phyloP scores from a whole-genome alignment of 2,797 vertebrate genomes.

The Phylloscopus collybita region DNA sequence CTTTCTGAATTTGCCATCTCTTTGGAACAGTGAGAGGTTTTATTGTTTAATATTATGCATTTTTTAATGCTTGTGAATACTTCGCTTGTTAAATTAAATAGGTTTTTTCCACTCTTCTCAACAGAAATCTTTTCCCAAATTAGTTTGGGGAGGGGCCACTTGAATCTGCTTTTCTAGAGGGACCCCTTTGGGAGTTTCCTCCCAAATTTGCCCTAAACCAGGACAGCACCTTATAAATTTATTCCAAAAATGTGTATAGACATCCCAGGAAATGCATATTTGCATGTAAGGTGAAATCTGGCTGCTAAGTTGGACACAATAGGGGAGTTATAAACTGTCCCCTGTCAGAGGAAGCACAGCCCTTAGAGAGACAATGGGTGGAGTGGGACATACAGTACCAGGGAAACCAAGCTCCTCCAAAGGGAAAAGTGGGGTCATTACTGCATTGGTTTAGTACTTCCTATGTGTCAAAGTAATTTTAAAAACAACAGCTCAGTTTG shows the following conservation, averaged over 20 bases:
- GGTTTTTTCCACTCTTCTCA: not conserved
- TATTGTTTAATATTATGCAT: not conserved
- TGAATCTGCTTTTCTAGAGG: not conserved
- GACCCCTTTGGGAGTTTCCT: not conserved
- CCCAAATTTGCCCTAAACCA: not conserved
- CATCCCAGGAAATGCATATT: not conserved
- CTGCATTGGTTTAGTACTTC: not conserved
- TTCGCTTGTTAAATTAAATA: not conserved
- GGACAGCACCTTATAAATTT: not conserved
- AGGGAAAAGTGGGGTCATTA: not conserved
- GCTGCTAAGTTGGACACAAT: not conserved
- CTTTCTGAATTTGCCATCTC: not conserved
- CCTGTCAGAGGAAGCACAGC: not conserved
- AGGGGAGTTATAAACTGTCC: not conserved
- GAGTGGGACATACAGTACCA: not conserved
- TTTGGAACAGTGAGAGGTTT: not conserved
- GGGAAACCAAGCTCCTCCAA: not conserved
- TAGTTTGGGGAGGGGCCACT: not conserved
- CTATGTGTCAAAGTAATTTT: not conserved
- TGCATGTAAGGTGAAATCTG: not conserved
- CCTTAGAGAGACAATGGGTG: fast-evolving
- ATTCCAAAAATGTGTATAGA: not conserved
- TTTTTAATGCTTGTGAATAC: not conserved
- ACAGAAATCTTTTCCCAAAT: not conserved
- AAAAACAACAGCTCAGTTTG: not conserved